phyloP scores from a whole-genome alignment of 2,888 invertebrate genomes.

The Andrena camellia region DNA sequence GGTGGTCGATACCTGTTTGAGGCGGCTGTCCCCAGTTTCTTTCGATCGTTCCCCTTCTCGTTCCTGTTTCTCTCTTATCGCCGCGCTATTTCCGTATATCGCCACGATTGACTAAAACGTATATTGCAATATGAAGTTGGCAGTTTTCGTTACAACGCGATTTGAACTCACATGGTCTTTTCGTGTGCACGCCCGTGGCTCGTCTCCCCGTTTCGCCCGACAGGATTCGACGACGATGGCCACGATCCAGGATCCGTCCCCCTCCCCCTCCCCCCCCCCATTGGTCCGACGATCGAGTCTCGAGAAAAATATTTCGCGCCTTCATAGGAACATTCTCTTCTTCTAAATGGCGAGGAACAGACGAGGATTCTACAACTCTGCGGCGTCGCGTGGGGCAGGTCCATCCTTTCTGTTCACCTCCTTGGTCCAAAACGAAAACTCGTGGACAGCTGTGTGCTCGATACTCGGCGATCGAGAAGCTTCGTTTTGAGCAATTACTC shows the following conservation, averaged over 20 bases:
- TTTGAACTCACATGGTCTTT: conserved; percentile 76
- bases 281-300: conserved; percentile 19
- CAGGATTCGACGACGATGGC: conserved; percentile 35
- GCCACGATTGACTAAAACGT: conserved; percentile 80
- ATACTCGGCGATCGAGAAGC: conserved; percentile 29
- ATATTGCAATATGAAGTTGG: conserved; percentile 82
- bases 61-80: conserved; percentile 25
- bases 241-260: neutral
- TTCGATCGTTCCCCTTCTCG: neutral
- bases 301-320: conserved; percentile 27
- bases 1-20: conserved; percentile 31
- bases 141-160: conserved; percentile 82
- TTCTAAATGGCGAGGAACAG: neutral
- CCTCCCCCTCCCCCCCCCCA: no score
- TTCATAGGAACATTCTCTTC: conserved; percentile 32
- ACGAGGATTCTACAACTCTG: neutral
- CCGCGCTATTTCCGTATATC: conserved; percentile 42
- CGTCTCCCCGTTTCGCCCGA: conserved; percentile 10
- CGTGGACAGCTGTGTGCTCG: conserved; percentile 16
- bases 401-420: neutral
- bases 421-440: conserved; percentile 29
- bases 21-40: conserved; percentile 38
- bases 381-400: neutral
- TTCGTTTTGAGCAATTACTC: conserved; percentile 64
- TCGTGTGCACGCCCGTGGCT: conserved; percentile 51